These are phyloP conservation scores for Macquaria australasica DNA, from an alignment of 2,113 vertebrate genomes.

Conservation along the genomic window DNA sequence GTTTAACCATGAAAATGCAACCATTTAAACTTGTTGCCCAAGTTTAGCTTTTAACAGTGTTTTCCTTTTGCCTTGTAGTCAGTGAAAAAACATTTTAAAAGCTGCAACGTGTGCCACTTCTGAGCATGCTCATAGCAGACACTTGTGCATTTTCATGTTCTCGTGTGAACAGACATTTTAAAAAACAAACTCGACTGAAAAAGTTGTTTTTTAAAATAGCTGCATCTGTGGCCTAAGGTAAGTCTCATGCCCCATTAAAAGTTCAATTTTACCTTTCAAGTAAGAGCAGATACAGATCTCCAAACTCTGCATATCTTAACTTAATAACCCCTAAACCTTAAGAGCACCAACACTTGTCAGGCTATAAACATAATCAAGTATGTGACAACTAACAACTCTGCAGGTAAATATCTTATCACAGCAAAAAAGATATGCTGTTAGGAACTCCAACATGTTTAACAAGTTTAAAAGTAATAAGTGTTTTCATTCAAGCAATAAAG, in stretches of 20 bases:
- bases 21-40: neutral
- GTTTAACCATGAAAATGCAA: neutral
- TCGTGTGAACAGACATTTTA: neutral
- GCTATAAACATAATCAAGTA: neutral
- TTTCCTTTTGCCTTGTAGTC: neutral
- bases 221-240: neutral
- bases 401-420: conserved; percentile 5
- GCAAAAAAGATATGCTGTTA: conserved; percentile 15
- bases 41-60: neutral
- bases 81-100: neutral
- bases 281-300: conserved; percentile 25
- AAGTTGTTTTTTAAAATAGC: neutral
- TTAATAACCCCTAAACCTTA: neutral
- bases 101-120: neutral
- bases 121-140: neutral
- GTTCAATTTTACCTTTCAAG: conserved; percentile 6
- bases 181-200: neutral
- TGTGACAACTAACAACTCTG: neutral
- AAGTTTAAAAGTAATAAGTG: conserved; percentile 35
- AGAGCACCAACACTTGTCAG: conserved; percentile 12
- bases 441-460: conserved; percentile 15
- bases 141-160: neutral
- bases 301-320: neutral
- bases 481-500: conserved; percentile 11
- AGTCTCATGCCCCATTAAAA: too few species aligned